These are phyloP conservation scores for Pachypeltis micranthus DNA, from an alignment of 1,140 invertebrate species.

Conservation along the genomic window DNA sequence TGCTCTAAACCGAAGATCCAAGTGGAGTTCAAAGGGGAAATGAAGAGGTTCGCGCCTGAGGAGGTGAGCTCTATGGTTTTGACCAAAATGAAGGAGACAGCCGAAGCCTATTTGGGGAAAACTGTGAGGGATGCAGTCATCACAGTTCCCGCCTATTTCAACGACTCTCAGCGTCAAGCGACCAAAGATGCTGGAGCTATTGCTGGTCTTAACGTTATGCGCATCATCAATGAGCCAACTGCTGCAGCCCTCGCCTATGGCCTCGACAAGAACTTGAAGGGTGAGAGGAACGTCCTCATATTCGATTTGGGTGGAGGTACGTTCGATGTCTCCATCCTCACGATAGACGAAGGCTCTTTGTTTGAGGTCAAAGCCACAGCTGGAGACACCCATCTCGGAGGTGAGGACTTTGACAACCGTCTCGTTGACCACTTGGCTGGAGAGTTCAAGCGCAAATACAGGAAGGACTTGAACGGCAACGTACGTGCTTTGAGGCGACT, in stretches of 20 bases:
- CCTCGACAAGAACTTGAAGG: conserved; percentile 61
- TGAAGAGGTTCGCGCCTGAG: conserved; percentile 66
- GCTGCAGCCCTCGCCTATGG: conserved; percentile 68
- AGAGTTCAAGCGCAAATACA: conserved; percentile 43
- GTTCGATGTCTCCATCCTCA: conserved; percentile 78
- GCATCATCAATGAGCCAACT: conserved; percentile 68
- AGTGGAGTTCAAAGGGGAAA: conserved; percentile 63
- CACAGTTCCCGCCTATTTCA: conserved; percentile 57
- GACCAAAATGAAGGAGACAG: conserved; percentile 46
- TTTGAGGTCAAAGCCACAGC: conserved; percentile 71
- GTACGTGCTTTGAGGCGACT: conserved; percentile 45
- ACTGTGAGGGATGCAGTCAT: conserved; percentile 40
- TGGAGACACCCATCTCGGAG: conserved; percentile 60
- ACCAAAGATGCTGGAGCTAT: conserved; percentile 63
- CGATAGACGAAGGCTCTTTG: conserved; percentile 71
- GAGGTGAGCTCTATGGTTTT: conserved; percentile 73
- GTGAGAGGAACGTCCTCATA: conserved; percentile 59
- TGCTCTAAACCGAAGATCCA: conserved; percentile 61
- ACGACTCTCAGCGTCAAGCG: conserved; percentile 53
- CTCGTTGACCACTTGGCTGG: conserved; percentile 59
- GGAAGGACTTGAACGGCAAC: conserved; percentile 38
- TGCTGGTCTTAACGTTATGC: conserved; percentile 59
- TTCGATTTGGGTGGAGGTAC: conserved; percentile 65
- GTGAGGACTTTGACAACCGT: conserved; percentile 70
- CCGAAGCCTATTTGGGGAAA: conserved; percentile 40